phyloP scores from a whole-genome alignment of 2,797 vertebrate genomes.

The Microctenopoma lineatum region DNA sequence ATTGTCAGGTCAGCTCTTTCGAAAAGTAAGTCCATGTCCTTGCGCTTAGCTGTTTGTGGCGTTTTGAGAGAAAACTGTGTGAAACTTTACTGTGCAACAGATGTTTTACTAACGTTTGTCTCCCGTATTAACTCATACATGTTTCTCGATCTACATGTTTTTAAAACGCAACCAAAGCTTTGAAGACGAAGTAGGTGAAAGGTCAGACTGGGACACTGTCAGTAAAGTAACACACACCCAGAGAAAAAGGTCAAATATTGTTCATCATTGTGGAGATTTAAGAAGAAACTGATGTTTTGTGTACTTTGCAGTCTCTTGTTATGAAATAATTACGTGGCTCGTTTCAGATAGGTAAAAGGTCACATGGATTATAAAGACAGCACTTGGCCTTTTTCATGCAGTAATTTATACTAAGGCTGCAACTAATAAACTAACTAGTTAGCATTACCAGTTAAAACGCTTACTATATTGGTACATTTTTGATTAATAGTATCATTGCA shows the following conservation, averaged over 20 bases:
- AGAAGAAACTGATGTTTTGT: too few relatives aligned
- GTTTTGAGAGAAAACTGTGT: too few relatives aligned
- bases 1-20: slow-evolving; percentile 54
- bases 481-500: neutral
- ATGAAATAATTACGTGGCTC: too few relatives aligned
- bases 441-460: too few relatives aligned
- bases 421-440: neutral
- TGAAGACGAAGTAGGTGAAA: slow-evolving; percentile 41
- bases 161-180: neutral
- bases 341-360: too few relatives aligned
- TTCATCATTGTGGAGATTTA: too few relatives aligned
- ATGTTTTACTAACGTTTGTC: fast-evolving
- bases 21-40: slow-evolving; percentile 67
- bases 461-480: neutral
- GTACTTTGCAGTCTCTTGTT: too few relatives aligned
- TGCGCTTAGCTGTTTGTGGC: neutral
- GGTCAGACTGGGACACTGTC: slow-evolving; percentile 19
- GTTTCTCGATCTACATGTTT: neutral
- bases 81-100: fast-evolving
- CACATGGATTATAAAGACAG: neutral
- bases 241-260: too few relatives aligned
- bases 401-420: neutral
- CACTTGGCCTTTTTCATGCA: neutral
- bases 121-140: fast-evolving
- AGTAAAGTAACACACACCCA: too few relatives aligned